Base-by-base conservation (phyloP, 2,888 invertebrate genomes). In the Drosophila helvetica region DNA sequence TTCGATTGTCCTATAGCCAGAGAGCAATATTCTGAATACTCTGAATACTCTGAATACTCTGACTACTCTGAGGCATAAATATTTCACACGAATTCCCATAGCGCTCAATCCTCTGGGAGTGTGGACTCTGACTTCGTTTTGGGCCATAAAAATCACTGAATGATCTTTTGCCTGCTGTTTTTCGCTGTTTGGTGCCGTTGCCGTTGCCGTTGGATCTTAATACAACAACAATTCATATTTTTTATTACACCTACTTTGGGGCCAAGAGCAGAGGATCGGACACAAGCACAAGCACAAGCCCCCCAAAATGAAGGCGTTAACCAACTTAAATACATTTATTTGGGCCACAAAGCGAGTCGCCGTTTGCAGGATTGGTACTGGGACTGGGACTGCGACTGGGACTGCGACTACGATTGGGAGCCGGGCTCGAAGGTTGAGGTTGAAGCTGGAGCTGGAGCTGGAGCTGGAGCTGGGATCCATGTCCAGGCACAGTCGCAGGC, bases 311-410 rank as follows among this genome's bases (percentile, higher is more conserved):
- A 80, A 86, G 89, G 89, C 90, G 89, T 90, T 82, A 79, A 88
- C 89, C 89, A 80, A 88, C 80, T 87, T 90, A 89, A 87, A 89
- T 89, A 86, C 87, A 89, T 90, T 89, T 89, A 89, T 89, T 88
- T 89, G 87, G 86, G 81, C 84, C 83, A 88, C 83, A 80, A 86
- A 74, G 68, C 18, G 61, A 74, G 70, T 38, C 38, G 38, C 62
- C 57, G 56, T 65, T 66, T 63, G 64, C 66, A 53, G 58, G 62
- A 62, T 62, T 10, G 72, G 19, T 27, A 25, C 22, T 17, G 27
- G 25, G 51, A 65, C n/a, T 18, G 43, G 27, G 5, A 18, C 19
- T 19, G 30, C 30, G 48, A 30, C 30, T 25, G 25, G 25, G 8
- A 7, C 25, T 25, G 8, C 1, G 1, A 7, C 30, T 10, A 10